Evolutionary conservation across 2,888 invertebrate species (phyloP).

Genomic region (Spilarctia lutea): DNA sequence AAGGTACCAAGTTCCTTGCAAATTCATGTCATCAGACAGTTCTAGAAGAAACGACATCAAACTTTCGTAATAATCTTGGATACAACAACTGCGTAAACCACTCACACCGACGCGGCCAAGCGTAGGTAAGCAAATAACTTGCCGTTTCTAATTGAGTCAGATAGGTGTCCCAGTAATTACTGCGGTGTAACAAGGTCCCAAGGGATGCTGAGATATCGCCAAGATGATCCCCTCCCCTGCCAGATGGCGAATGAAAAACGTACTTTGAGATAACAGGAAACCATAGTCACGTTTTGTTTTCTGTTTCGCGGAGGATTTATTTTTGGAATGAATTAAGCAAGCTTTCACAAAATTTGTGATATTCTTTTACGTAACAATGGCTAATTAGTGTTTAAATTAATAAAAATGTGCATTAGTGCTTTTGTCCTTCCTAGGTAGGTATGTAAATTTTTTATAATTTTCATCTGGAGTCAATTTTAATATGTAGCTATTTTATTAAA

Average conservation of each 20-base stretch:
- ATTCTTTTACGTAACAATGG: not conserved
- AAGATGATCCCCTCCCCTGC: constrained; percentile 42
- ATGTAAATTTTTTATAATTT: too few species aligned
- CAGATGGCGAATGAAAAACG: constrained; percentile 71
- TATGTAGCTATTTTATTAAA: too few species aligned
- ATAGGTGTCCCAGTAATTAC: constrained; percentile 81
- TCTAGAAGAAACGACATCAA: not conserved
- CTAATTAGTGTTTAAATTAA: not conserved
- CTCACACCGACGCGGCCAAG: constrained; percentile 13
- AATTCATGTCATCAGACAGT: not conserved
- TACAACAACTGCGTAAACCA: not conserved
- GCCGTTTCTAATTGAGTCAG: constrained; percentile 73
- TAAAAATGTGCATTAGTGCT: not conserved
- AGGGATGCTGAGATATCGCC: constrained; percentile 62
- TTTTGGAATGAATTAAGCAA: constrained; percentile 2
- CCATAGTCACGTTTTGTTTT: constrained; percentile 21
- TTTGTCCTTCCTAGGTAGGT: not conserved
- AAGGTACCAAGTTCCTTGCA: not conserved
- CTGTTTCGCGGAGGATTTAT: constrained; percentile 13
- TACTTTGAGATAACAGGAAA: constrained; percentile 53
- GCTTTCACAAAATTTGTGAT: not conserved
- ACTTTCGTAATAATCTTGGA: not conserved
- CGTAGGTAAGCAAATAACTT: constrained; percentile 65
- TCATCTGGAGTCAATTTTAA: too few species aligned
- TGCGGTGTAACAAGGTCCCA: constrained; percentile 77